Evolutionary conservation across 1,140 invertebrate species (phyloP), one percentile per base, ranked within the genome.

Genomic region (Lethrus apterus): DNA sequence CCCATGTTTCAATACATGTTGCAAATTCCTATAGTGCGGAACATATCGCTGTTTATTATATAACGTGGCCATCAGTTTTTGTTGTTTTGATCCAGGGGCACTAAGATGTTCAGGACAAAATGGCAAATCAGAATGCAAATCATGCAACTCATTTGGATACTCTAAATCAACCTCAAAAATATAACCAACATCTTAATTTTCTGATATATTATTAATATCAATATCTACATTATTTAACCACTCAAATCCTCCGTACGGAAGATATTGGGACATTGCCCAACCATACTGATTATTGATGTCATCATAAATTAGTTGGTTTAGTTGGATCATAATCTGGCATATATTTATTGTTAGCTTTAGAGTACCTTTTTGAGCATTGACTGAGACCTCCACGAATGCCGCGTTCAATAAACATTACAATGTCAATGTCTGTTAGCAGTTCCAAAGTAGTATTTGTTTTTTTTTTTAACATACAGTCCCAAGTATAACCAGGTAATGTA

Each of bases 261-360:
- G 54, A 45, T 48, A 52, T 51, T 66, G 49, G 9, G 57, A 63
- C 69, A 76, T 71, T 7, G 65, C 62, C 40, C 52, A 63, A n/a
- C 72, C 72, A 64, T 78, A 77, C 32, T 74, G 52, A 62, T 76
- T 73, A 52, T 52, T 60, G 8, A 51, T 53, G 47, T 62, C 58
- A 18, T 51, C 44, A 53, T 59, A 62, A 63, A 46, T 24, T 42
- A 17, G 26, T 33, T 11, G 46, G 18, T 52, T 48, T 49, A 26
- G 15, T 41, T 19, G 31, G 4, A 38, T 60, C 48, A 51, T 46
- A 57, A 32, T 33, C 21, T 19, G 17, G 8, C 30, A 62, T 46
- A 40, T 59, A 64, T 42, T 55, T 51, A 53, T 70, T 70, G 51
- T 69, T 67, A 0, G 64, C 63, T 43, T 49, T 46, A 7, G 59